phyloP scores from a whole-genome alignment of 2,797 vertebrate species.

The Gambelia wislizenii region DNA sequence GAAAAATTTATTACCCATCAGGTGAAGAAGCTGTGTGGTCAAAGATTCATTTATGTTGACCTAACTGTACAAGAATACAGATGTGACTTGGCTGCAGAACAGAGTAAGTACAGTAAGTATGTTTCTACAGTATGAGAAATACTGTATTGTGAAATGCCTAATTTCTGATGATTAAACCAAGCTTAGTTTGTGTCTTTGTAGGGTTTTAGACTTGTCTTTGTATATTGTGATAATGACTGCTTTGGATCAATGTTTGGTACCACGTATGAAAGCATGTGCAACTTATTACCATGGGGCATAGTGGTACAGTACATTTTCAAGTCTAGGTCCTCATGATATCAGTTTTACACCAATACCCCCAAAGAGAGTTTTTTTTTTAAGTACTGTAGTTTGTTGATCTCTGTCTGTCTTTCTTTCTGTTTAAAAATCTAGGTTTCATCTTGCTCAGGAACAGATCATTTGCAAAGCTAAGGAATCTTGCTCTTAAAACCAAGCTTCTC shows the following conservation, averaged over 20 bases:
- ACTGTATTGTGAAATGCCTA: constrained; percentile 20
- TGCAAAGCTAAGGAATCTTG: too few relatives aligned
- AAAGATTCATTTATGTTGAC: not conserved
- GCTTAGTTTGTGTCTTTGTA: constrained; percentile 1
- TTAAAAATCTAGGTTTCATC: too few relatives aligned
- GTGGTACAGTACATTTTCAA: too few relatives aligned
- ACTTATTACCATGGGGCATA: constrained; percentile 29
- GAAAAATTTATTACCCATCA: not conserved
- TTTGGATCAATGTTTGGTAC: constrained; percentile 40
- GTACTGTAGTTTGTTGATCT: too few relatives aligned
- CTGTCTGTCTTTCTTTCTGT: too few relatives aligned
- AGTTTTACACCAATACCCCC: too few relatives aligned
- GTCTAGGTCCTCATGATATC: too few relatives aligned
- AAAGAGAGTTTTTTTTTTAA: too few relatives aligned
- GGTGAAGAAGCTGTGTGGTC: not conserved
- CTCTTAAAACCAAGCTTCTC: too few relatives aligned
- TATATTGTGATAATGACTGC: constrained; percentile 33
- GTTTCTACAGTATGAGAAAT: constrained; percentile 10
- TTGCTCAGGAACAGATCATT: too few relatives aligned
- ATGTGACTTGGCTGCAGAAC: constrained; percentile 20
- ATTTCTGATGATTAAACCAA: constrained; percentile 17
- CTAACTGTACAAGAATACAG: not conserved
- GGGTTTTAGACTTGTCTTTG: constrained; percentile 21
- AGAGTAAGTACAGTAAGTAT: constrained; percentile 39
- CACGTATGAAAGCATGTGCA: constrained; percentile 34